Percentiles rank a stretch among this genome's conserved stretches.
Conservation (phyloP, 2,797 vertebrate genomes). For the Alfaro cultratus region DNA sequence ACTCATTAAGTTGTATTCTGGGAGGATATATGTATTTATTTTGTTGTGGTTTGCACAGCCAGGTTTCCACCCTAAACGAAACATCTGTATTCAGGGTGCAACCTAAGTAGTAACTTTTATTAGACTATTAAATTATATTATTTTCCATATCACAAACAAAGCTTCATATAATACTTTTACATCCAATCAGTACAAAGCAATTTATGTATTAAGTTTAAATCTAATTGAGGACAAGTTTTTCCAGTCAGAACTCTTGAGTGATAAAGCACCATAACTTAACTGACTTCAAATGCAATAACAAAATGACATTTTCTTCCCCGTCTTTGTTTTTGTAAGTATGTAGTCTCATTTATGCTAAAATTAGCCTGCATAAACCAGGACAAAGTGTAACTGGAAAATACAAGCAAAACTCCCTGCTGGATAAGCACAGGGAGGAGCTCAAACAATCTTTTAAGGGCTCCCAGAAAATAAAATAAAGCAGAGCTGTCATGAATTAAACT, state of each 20-base stretch:
- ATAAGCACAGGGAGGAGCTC: constrained; percentile 64
- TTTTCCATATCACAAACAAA: background rate
- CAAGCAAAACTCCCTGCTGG: constrained; percentile 62
- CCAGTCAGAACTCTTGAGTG: constrained; percentile 36
- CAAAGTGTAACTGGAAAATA: constrained; percentile 63
- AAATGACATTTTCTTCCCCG: constrained; percentile 60
- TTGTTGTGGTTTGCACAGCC: background rate
- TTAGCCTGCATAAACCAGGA: constrained; percentile 70
- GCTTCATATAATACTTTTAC: background rate
- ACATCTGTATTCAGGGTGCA: background rate
- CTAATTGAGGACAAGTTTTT: background rate
- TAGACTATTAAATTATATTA: background rate
- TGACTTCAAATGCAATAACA: constrained; percentile 62
- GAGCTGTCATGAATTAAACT: constrained; percentile 76
- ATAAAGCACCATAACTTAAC: constrained; percentile 30
- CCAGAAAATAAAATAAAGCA: constrained; percentile 76
- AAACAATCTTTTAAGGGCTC: constrained; percentile 69
- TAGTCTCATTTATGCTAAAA: constrained; percentile 72
- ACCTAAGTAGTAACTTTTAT: background rate
- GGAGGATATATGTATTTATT: background rate
- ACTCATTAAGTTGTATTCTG: background rate
- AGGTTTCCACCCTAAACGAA: background rate
- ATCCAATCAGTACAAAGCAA: background rate
- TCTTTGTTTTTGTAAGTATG: constrained; percentile 54
- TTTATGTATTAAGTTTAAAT: background rate